Evolutionary conservation across 1,140 invertebrate genomes (phyloP).

Genomic region (Oryctes rhinoceros): DNA sequence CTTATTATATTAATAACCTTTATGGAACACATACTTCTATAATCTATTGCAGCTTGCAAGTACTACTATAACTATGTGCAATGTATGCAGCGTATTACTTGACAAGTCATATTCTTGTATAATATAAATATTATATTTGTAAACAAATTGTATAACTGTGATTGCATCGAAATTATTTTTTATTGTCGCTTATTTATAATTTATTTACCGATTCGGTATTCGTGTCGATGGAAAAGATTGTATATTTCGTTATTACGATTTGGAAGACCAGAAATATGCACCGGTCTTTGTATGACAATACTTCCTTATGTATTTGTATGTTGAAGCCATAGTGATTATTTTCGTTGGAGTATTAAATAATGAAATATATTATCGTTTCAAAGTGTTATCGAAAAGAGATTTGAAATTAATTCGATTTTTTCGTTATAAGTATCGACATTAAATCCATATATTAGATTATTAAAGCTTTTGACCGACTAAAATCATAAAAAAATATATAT

Average conservation of each 20-base stretch:
- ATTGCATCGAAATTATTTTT: constrained; percentile 21
- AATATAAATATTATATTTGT: neutral
- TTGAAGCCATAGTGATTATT: neutral
- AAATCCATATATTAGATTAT: neutral
- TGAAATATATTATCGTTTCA: constrained; percentile 8
- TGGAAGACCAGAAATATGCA: neutral
- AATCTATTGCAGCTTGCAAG: constrained; percentile 17
- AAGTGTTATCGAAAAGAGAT: neutral
- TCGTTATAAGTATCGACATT: too few relatives aligned
- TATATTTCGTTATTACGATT: constrained; percentile 2
- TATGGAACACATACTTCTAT: constrained; percentile 32
- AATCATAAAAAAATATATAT: too few relatives aligned
- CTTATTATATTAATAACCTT: constrained; percentile 18
- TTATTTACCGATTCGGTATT: neutral
- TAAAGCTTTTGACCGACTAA: too few relatives aligned
- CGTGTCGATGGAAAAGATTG: neutral
- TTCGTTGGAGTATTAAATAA: neutral
- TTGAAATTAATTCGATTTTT: constrained; percentile 16
- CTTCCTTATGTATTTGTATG: neutral
- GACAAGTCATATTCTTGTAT: constrained; percentile 6
- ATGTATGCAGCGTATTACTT: constrained; percentile 27
- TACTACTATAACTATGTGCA: constrained; percentile 11
- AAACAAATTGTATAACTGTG: constrained; percentile 34
- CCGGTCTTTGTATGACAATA: neutral
- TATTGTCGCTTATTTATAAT: neutral